Conservation (phyloP, 2,888 invertebrate species). For the Hofmannophila pseudospretella region DNA sequence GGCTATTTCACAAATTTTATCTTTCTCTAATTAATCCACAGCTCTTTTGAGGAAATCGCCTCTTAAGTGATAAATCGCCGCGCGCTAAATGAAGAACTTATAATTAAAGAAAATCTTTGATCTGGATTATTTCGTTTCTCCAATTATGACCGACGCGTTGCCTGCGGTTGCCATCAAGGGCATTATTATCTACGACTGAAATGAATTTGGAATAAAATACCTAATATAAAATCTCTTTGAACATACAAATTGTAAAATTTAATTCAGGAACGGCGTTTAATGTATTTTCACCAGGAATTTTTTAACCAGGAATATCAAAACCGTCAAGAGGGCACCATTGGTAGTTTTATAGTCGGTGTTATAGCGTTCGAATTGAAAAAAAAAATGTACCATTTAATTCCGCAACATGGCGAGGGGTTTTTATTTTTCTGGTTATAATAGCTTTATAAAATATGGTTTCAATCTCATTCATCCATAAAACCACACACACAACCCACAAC, state of each 20-base stretch:
- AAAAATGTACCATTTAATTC: too few species aligned
- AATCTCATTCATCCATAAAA: too few species aligned
- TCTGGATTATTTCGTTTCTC: conserved; percentile 47
- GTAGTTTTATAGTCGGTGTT: too few species aligned
- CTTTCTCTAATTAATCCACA: conserved; percentile 69
- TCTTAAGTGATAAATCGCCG: conserved; percentile 64
- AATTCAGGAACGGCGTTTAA: too few species aligned
- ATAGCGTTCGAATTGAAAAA: too few species aligned
- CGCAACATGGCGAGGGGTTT: too few species aligned
- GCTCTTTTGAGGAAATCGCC: conserved; percentile 60
- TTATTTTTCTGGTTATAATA: too few species aligned
- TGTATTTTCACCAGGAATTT: too few species aligned
- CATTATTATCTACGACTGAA: conserved; percentile 20
- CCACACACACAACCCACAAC: too few species aligned
- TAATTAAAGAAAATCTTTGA: conserved; percentile 66
- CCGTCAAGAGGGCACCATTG: too few species aligned
- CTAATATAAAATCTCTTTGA: conserved; percentile 14
- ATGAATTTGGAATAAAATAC: conserved; percentile 22
- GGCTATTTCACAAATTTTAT: conserved; percentile 70
- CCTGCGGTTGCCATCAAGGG: conserved; percentile 13
- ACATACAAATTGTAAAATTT: conserved; percentile 8
- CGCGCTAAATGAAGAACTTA: conserved; percentile 53
- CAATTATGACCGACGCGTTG: conserved; percentile 32
- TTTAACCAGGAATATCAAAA: too few species aligned
- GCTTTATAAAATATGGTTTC: too few species aligned